Conservation (phyloP, 2,113 vertebrate species). For the Gila orcuttii region DNA sequence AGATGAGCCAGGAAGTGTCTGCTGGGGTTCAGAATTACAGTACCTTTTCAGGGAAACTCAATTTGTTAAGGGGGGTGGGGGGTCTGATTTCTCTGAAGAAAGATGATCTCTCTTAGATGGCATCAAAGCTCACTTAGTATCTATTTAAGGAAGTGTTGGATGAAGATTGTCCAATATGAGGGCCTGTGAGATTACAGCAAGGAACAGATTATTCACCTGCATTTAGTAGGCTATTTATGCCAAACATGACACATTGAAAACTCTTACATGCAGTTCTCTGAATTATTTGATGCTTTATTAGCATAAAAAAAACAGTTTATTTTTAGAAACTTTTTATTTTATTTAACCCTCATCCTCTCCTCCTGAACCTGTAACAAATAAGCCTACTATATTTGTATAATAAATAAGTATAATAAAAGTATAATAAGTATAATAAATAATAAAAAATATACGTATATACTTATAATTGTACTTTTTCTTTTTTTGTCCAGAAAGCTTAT, state of each 20-base stretch:
- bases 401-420: too few relatives aligned
- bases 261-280: not conserved
- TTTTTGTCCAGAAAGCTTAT: too few relatives aligned
- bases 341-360: too few relatives aligned
- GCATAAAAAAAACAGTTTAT: not conserved
- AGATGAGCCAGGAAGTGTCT: slow-evolving; percentile 45
- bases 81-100: slow-evolving; percentile 24
- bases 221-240: not conserved
- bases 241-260: slow-evolving; percentile 46
- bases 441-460: too few relatives aligned
- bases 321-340: not conserved
- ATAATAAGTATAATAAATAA: too few relatives aligned
- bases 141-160: slow-evolving; percentile 13
- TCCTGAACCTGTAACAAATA: too few relatives aligned
- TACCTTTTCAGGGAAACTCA: slow-evolving; percentile 38
- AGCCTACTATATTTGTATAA: too few relatives aligned
- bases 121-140: slow-evolving; percentile 29
- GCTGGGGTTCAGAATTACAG: slow-evolving; percentile 20
- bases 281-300: slow-evolving; percentile 22
- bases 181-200: not conserved
- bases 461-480: too few relatives aligned
- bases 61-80: not conserved
- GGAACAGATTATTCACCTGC: not conserved
- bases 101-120: slow-evolving; percentile 44
- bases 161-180: not conserved